A percentile compares a stretch with the other conserved stretches of the same genome.
Evolutionary conservation across 1,140 invertebrate genomes (phyloP).

Genomic region (Penaeus indicus): DNA sequence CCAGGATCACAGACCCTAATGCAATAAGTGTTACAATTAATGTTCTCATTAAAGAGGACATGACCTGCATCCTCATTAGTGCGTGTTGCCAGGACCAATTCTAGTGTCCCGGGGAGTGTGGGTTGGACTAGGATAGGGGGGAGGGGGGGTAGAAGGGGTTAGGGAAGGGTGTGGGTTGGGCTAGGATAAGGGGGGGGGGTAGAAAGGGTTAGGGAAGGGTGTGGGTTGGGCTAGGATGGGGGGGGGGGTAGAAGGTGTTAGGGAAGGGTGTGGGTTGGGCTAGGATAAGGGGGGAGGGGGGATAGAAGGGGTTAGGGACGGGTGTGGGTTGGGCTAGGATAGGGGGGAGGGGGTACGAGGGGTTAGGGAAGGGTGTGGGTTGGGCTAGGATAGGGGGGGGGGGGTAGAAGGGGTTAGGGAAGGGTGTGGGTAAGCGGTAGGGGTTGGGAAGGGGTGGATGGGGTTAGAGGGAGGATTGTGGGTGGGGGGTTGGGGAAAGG

Average conservation of each 20-base stretch:
- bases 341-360: too few relatives aligned
- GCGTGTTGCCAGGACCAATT: background rate
- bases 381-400: too few relatives aligned
- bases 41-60: slow-evolving; percentile 49
- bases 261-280: background rate
- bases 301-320: background rate
- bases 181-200: background rate
- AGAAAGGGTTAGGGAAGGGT: too few relatives aligned
- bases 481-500: too few relatives aligned
- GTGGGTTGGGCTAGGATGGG: background rate
- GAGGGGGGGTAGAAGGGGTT: background rate
- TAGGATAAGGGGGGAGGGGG: background rate
- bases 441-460: too few relatives aligned
- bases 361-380: background rate
- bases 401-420: too few relatives aligned
- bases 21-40: slow-evolving; percentile 54
- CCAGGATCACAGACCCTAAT: slow-evolving; percentile 46
- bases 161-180: background rate
- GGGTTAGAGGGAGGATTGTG: too few relatives aligned
- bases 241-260: background rate
- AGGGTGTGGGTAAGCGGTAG: too few relatives aligned
- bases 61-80: slow-evolving; percentile 35
- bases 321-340: background rate
- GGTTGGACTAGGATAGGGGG: too few relatives aligned
- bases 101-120: too few relatives aligned